Evolutionary conservation across 2,888 invertebrate species (phyloP).

Genomic region (Pyrochroa serraticornis): DNA sequence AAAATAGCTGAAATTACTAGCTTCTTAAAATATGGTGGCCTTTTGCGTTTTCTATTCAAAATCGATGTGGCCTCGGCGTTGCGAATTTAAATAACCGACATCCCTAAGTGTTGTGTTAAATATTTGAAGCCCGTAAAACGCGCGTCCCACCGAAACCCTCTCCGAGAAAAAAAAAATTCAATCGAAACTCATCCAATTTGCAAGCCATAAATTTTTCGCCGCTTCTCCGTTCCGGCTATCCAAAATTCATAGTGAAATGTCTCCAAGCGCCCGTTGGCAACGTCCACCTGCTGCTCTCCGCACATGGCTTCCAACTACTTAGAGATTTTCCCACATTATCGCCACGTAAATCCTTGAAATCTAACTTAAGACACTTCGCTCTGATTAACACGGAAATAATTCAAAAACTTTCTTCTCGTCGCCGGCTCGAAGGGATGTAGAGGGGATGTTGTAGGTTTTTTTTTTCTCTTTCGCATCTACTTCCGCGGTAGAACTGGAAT

Average conservation of each 20-base stretch:
- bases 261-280: constrained; percentile 24
- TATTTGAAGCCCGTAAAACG: too few species aligned
- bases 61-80: too few species aligned
- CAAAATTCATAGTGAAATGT: constrained; percentile 34
- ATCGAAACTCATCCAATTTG: constrained; percentile 34
- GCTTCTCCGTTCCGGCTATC: constrained; percentile 25
- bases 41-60: too few species aligned
- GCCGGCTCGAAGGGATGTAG: neutral
- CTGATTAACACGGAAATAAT: constrained; percentile 4
- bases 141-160: neutral
- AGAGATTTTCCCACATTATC: constrained; percentile 31
- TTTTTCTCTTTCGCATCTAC: neutral
- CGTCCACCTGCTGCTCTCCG: constrained; percentile 34
- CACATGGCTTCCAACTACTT: constrained; percentile 24
- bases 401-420: neutral
- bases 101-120: too few species aligned
- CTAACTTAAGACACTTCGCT: constrained; percentile 3
- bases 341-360: constrained; percentile 15
- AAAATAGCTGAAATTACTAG: too few species aligned
- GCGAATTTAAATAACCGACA: too few species aligned
- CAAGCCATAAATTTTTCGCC: constrained; percentile 33
- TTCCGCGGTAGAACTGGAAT: neutral
- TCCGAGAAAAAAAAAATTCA: constrained; percentile 35
- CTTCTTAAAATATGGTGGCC: too few species aligned
- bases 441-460: constrained; percentile 9